Evolutionary conservation across 2,888 invertebrate genomes (phyloP), one percentile per base, ranked within the genome.

Genomic region (Gordius sp.): DNA sequence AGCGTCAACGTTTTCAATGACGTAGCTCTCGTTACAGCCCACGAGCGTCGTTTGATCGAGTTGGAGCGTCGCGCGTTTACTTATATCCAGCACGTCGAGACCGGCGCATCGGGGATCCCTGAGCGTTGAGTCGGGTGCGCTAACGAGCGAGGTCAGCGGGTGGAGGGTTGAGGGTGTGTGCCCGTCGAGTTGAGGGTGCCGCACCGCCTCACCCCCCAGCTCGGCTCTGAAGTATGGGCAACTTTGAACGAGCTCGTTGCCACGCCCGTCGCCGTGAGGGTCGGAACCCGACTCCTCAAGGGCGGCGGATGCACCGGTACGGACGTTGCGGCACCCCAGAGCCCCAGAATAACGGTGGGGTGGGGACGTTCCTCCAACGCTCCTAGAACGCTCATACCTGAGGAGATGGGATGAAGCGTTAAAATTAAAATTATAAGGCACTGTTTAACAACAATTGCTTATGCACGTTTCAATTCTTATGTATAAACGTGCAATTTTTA

Each of bases 281-380:
- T n/a, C n/a, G n/a, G n/a, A n/a, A n/a, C n/a, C n/a, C n/a, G n/a
- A n/a, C n/a, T n/a, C n/a, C n/a, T n/a, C 47, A n/a, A 47, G 23
- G 20, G 47, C 47, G 47, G 47, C 47, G 4, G 47, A 47, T 13
- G 47, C 47, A 18, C 47, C 47, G 16, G 47, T 47, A 20, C 8
- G 20, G 4, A 47, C 47, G 20, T 13, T 47, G 4, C 20, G 8
- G 20, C 47, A 20, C n/a, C n/a, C n/a, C n/a, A n/a, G n/a, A n/a
- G n/a, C n/a, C n/a, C n/a, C n/a, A n/a, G n/a, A n/a, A n/a, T n/a
- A n/a, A n/a, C n/a, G n/a, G n/a, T n/a, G n/a, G n/a, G n/a, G n/a
- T n/a, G n/a, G n/a, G n/a, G n/a, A n/a, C n/a, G n/a, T n/a, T n/a
- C n/a, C n/a, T n/a, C n/a, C n/a, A n/a, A n/a, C n/a, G n/a, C n/a